Evolutionary conservation across 2,797 vertebrate species (phyloP).

Genomic region (Ispidina picta): DNA sequence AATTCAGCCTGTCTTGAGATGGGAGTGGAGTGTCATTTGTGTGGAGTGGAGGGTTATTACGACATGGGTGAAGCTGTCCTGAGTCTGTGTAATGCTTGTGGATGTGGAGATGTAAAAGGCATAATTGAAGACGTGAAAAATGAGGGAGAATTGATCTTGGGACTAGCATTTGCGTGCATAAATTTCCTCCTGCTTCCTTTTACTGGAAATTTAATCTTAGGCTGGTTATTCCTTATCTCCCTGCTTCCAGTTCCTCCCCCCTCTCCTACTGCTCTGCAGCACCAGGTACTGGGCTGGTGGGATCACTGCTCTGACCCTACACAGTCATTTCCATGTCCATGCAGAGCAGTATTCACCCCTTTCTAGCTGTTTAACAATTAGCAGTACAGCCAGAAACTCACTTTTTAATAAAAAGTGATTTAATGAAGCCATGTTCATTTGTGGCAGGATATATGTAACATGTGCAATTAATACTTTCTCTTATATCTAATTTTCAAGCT

Average conservation of each 20-base stretch:
- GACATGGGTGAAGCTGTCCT: background rate
- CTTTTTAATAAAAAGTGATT: background rate
- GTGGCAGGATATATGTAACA: background rate
- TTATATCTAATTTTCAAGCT: background rate
- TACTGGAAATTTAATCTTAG: background rate
- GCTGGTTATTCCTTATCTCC: background rate
- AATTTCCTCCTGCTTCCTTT: background rate
- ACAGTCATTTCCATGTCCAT: fast-evolving
- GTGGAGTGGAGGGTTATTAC: background rate
- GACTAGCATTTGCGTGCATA: background rate
- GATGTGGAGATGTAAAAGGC: background rate
- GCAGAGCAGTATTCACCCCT: background rate
- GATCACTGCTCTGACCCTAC: background rate
- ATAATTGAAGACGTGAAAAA: background rate
- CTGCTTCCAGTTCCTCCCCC: background rate
- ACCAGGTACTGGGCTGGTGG: background rate
- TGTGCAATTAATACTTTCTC: background rate
- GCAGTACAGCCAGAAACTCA: background rate
- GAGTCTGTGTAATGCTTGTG: background rate
- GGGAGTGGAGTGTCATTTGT: background rate
- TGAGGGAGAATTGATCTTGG: background rate
- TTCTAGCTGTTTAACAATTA: background rate
- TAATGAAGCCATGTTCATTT: background rate
- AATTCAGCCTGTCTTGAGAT: background rate
- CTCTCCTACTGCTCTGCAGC: background rate